Evolutionary conservation across 2,113 vertebrate genomes (phyloP).

Genomic region (Ifrita kowaldi): DNA sequence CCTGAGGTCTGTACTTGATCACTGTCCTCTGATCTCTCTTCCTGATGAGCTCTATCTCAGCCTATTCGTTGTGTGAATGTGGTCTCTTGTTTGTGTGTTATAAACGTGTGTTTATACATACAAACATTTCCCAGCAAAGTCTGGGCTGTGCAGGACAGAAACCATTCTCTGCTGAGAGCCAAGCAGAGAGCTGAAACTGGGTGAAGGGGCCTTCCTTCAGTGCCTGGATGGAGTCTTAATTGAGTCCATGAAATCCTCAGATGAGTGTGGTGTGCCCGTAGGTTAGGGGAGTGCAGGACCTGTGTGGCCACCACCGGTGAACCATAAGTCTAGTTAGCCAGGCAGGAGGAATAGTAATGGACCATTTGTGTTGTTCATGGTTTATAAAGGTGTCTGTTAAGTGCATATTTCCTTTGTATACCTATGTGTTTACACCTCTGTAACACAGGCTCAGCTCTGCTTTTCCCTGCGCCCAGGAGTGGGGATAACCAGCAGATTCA

Average conservation of each 20-base stretch:
- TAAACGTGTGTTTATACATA: fast-evolving
- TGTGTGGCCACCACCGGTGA: background rate
- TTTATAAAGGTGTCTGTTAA: background rate
- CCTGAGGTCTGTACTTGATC: background rate
- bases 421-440: background rate
- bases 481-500: background rate
- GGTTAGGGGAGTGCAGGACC: background rate
- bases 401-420: background rate
- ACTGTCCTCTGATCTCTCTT: background rate
- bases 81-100: fast-evolving
- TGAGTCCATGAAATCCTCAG: background rate
- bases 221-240: background rate
- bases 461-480: background rate
- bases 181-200: background rate
- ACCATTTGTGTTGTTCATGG: background rate
- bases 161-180: background rate
- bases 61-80: background rate
- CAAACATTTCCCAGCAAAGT: background rate
- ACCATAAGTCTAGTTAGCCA: background rate
- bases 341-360: background rate
- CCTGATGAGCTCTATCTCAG: background rate
- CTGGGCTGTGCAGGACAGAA: background rate
- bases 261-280: too few species aligned
- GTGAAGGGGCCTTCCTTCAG: background rate
- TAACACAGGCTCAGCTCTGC: background rate